phyloP scores from a whole-genome alignment of 2,113 vertebrate genomes.

The Pseudorectes ferrugineus region DNA sequence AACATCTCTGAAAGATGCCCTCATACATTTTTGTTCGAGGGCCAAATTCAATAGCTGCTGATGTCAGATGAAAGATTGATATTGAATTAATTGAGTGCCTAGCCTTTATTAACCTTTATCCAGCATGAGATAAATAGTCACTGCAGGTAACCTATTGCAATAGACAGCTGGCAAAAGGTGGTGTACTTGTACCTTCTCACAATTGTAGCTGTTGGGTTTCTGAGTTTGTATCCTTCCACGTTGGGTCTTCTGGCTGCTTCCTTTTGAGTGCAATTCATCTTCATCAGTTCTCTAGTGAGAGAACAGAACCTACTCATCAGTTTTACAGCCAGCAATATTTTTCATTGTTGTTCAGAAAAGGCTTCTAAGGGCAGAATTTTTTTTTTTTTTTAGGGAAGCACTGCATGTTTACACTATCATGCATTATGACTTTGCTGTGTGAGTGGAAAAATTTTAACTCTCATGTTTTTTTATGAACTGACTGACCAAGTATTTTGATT shows the following conservation, averaged over 20 bases:
- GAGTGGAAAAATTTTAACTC: conserved; percentile 34
- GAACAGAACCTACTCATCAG: conserved; percentile 58
- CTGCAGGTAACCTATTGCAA: neutral
- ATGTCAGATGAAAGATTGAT: neutral
- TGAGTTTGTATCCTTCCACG: neutral
- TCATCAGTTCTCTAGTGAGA: conserved; percentile 56
- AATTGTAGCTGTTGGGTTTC: neutral
- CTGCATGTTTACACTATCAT: conserved; percentile 58
- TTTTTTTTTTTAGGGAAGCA: conserved; percentile 69
- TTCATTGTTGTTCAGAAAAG: conserved; percentile 63
- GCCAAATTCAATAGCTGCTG: neutral
- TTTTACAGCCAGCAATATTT: conserved; percentile 68
- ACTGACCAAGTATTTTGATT: conserved; percentile 44
- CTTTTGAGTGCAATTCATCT: conserved; percentile 57
- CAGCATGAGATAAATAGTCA: neutral
- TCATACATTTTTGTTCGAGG: neutral
- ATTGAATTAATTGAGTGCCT: neutral
- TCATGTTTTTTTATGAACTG: conserved; percentile 37
- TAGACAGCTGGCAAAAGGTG: neutral
- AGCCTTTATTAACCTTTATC: neutral
- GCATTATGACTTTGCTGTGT: conserved; percentile 52
- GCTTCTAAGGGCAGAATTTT: conserved; percentile 46
- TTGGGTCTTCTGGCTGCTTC: conserved; percentile 28
- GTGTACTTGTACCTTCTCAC: neutral
- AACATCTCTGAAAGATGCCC: neutral